Evolutionary conservation across 37 sponge, comb jelly and placozoan species (phyloP), one percentile per base, ranked within the genome.

Genomic region (Eunapius fragilis): DNA sequence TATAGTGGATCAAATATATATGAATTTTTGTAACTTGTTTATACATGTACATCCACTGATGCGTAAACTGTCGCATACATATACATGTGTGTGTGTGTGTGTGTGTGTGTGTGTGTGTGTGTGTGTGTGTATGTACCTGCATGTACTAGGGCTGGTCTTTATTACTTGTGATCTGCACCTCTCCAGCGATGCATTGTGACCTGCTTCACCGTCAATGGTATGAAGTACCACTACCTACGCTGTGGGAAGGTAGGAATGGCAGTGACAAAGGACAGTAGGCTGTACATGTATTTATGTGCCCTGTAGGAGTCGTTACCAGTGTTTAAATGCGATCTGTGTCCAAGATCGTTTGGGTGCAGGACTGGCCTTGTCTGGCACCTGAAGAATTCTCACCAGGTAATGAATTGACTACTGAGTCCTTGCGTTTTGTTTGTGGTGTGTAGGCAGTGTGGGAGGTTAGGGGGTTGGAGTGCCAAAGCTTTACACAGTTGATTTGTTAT

Each of bases 331-430:
- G 10, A 27, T 45, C 72, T 81, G 71, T 90, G 90, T 34, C 25
- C 75, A 30, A 49, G 86, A 7, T 31, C 38, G 70, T 90, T 85
- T 33, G 90, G 85, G 85, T 85, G 90, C 50, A 25, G 90, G 68
- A 90, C 90, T 6, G 90, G 90, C 23, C 82, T 90, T 70, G 85
- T 85, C 76, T 90, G 85, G 28, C 90, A 90, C 80, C 75, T 80
- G 45, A 70, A 85, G 22, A 89, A 80, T 41, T 35, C 26, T 32
- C 80, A 79, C 32, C 33, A 45, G 47, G 47, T 45, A 45, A 9
- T 45, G 47, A 45, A 9, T 45, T 4, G 4, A 45, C 34, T 25
- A 14, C 32, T 70, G 75, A 58, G 22, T 45, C 84, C 2, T 13
- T 33, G 25, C 78, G 69, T 28, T 72, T 71, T 72, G 80, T 73